Percentiles rank a stretch among this genome's conserved stretches.
phyloP scores from a whole-genome alignment of 2,113 vertebrate genomes.

The Garra rufa region DNA sequence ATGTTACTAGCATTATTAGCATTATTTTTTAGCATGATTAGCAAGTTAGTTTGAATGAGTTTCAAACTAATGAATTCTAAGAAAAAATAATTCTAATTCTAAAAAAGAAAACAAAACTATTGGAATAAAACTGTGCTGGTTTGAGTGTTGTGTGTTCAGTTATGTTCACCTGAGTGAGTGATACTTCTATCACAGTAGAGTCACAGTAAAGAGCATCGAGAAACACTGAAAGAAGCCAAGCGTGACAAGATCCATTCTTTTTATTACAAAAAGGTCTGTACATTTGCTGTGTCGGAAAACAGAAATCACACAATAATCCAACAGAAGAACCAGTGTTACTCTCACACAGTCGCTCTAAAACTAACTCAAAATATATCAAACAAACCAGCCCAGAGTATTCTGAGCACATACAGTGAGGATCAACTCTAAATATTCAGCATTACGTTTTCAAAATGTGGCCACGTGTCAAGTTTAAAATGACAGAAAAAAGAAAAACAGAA shows the following conservation, averaged over 20 bases:
- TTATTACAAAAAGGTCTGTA: conserved; percentile 60
- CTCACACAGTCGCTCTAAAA: conserved; percentile 43
- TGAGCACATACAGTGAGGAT: neutral
- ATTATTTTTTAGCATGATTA: no score
- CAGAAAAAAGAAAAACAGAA: neutral
- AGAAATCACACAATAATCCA: conserved; percentile 41
- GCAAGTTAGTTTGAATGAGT: no score
- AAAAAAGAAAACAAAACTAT: no score
- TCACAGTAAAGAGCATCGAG: neutral
- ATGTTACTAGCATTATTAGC: no score
- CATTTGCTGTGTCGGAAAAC: conserved; percentile 36
- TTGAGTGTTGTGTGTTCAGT: neutral
- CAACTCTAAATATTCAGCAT: neutral
- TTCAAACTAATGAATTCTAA: no score
- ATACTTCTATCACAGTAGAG: neutral
- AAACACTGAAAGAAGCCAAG: neutral
- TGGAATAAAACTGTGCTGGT: neutral
- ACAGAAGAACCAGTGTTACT: conserved; percentile 55
- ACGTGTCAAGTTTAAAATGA: neutral
- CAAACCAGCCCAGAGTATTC: neutral
- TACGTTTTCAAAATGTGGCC: neutral
- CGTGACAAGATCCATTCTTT: conserved; percentile 29
- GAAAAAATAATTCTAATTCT: no score
- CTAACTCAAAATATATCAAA: conserved; percentile 45
- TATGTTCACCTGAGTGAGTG: no score